Evolutionary conservation across 2,888 invertebrate genomes (phyloP).

Genomic region (Thymelicus lineola): DNA sequence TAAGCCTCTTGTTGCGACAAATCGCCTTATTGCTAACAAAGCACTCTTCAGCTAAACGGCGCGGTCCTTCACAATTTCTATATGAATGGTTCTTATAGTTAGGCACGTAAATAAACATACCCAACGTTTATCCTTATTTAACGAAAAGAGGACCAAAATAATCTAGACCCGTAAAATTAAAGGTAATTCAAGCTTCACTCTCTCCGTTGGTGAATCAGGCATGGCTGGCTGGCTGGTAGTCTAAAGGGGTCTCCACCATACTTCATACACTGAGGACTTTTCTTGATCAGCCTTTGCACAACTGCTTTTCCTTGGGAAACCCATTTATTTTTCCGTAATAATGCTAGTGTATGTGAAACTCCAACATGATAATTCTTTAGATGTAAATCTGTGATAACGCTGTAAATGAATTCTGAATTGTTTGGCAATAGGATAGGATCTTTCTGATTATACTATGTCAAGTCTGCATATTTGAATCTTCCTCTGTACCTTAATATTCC

Average conservation of each 20-base stretch:
- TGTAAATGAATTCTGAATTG: slow-evolving; percentile 18
- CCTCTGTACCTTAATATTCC: slow-evolving; percentile 5
- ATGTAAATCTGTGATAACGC: neutral
- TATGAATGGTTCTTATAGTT: slow-evolving; percentile 45
- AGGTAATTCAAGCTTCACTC: slow-evolving; percentile 41
- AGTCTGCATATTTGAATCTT: neutral
- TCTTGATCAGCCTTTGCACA: slow-evolving; percentile 22
- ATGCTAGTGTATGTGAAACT: neutral
- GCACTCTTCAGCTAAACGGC: slow-evolving; percentile 45
- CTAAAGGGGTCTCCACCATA: slow-evolving; percentile 47
- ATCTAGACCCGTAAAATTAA: slow-evolving; percentile 43
- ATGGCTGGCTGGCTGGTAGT: slow-evolving; percentile 41
- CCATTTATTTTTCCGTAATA: neutral
- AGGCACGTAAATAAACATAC: slow-evolving; percentile 43
- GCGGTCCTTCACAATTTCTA: slow-evolving; percentile 45
- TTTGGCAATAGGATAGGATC: slow-evolving; percentile 1
- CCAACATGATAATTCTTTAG: neutral
- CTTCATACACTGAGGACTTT: slow-evolving; percentile 42
- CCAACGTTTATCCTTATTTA: slow-evolving; percentile 40
- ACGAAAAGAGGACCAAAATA: slow-evolving; percentile 42
- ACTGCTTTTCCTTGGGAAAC: neutral
- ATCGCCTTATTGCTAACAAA: slow-evolving; percentile 42
- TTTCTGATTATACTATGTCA: slow-evolving; percentile 4
- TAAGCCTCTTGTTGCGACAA: slow-evolving; percentile 37
- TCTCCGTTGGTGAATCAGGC: slow-evolving; percentile 45